These are phyloP conservation scores for Thomomys bottae DNA, from an alignment of 2,113 vertebrate genomes.

Conservation along the genomic window DNA sequence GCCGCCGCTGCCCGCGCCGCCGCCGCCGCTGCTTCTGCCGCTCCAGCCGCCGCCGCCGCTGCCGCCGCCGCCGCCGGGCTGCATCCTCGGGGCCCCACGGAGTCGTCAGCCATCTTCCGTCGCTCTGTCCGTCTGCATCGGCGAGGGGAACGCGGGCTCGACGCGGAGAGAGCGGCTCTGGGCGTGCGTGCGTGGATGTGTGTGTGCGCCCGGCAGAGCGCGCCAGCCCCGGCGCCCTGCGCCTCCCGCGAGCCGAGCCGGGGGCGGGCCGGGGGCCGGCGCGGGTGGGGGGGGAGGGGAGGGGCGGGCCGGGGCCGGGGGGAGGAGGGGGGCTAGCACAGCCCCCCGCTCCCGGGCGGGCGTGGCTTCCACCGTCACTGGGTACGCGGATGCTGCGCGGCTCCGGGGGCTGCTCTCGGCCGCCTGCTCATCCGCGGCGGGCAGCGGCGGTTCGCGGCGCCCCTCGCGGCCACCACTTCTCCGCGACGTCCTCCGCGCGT, in stretches of 20 bases:
- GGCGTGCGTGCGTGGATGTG: conserved; percentile 73
- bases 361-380: conserved; percentile 76
- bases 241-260: conserved; percentile 69
- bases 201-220: conserved; percentile 82
- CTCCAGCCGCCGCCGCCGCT: conserved; percentile 44
- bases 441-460: conserved; percentile 45
- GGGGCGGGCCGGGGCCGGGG: conserved; percentile 21
- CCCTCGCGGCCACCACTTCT: conserved; percentile 24
- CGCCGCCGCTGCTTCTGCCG: conserved; percentile 42
- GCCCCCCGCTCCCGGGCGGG: conserved; percentile 74
- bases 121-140: conserved; percentile 85
- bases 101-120: conserved; percentile 95
- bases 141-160: conserved; percentile 61
- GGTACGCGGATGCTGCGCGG: conserved; percentile 64
- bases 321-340: conserved; percentile 42
- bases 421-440: conserved; percentile 32
- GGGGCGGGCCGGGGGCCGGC: conserved; percentile 63
- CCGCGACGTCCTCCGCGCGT: not conserved
- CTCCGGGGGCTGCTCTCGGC: conserved; percentile 65
- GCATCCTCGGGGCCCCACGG: conserved; percentile 87
- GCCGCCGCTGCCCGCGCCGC: not conserved
- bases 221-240: conserved; percentile 71
- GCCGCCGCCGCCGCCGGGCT: conserved; percentile 84
- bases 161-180: conserved; percentile 78
- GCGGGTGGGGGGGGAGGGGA: conserved; percentile 4